Evolutionary conservation across 2,113 vertebrate species (phyloP).

Genomic region (Syrmaticus mikado): DNA sequence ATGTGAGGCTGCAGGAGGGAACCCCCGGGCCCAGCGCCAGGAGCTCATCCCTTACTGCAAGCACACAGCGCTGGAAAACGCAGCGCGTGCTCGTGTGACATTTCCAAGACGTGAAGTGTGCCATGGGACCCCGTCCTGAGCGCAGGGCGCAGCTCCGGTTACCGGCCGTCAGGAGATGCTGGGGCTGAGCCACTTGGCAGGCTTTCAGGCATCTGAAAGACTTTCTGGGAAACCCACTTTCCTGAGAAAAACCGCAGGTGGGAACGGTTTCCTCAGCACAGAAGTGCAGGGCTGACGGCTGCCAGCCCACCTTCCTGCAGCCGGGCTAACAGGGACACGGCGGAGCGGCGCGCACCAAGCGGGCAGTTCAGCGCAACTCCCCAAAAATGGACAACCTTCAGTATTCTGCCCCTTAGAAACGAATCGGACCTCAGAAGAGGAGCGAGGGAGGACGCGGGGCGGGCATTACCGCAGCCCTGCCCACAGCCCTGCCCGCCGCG

Average conservation of each 20-base stretch:
- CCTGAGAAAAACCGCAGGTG: neutral
- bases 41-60: neutral
- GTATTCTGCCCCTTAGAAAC: accelerated
- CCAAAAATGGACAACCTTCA: accelerated
- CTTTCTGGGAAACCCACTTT: neutral
- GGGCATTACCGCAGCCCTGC: neutral
- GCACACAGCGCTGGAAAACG: neutral
- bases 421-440: accelerated
- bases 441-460: neutral
- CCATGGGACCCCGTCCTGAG: neutral
- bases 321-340: accelerated
- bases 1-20: neutral
- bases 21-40: neutral
- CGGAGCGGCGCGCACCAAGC: accelerated
- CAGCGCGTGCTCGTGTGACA: neutral
- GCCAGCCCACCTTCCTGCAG: neutral
- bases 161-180: neutral
- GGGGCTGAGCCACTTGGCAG: neutral
- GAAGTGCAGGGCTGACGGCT: accelerated
- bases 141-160: neutral
- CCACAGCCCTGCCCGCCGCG: neutral
- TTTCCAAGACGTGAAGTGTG: neutral
- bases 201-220: neutral
- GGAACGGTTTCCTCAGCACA: neutral
- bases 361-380: accelerated